Evolutionary conservation across 2,888 invertebrate genomes (phyloP), one percentile per base, ranked within the genome.

Genomic region (Beris chalybata): DNA sequence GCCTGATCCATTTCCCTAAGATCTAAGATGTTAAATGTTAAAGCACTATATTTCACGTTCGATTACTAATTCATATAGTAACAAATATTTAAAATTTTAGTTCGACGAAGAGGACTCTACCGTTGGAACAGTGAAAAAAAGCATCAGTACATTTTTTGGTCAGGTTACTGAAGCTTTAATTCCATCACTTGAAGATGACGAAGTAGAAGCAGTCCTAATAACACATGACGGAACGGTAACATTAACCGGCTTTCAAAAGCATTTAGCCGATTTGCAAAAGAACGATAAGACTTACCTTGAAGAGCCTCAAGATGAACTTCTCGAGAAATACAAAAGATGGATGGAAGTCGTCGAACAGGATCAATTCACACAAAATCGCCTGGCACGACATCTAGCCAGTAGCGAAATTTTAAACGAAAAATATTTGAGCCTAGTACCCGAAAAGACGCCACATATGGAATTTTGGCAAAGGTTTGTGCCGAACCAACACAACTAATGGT

Each of bases 271-370:
- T 15, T 82, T 92, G 30, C 90, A 90, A 73, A 85, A 85, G 58
- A 87, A 90, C 70, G 88, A 89, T 69, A 86, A 86, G 7, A 92
- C 92, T 0, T 92, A 89, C 82, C 82, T 88, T 71, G 85, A 86
- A 61, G 88, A 90, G 45, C 90, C 91, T 0, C 82, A 85, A 69
- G 85, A 81, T 31, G 74, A 77, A 47, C 76, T 85, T 47, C 74
- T 77, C 52, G 83, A 84, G 70, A 83, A 84, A 69, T 88, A 84
- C 76, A 79, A 84, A 71, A 83, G 84, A 69, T 88, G 87, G 87
- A 73, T 85, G 71, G 83, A 84, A 73, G 82, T 83, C 55, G 83
- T 83, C 54, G 82, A 83, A 64, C 73, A 72, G 30, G 83, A 84
- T 72, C 82, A 82, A 71, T 75, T 87, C 73, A 82, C 84, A 64